A percentile compares a stretch with the other conserved stretches of the same genome.
Conservation (phyloP, 1,140 invertebrate genomes). For the Hyles vespertilio region DNA sequence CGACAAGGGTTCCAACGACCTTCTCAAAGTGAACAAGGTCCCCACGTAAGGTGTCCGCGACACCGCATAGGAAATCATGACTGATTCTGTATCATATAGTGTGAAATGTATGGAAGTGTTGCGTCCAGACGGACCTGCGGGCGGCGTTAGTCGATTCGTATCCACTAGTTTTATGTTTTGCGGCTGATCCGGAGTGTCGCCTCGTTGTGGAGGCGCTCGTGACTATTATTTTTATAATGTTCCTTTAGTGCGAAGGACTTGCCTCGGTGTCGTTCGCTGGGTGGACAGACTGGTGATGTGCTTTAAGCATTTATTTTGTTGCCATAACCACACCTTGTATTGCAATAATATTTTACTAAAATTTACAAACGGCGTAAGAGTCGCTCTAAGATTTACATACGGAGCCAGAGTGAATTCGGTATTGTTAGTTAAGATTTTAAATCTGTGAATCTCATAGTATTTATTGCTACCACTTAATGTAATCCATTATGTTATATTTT, state of each 20-base stretch:
- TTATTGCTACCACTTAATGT: constrained; percentile 73
- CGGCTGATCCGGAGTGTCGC: constrained; percentile 48
- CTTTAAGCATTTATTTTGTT: constrained; percentile 77
- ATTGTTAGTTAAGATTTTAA: constrained; percentile 74
- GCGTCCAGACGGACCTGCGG: constrained; percentile 57
- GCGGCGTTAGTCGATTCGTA: constrained; percentile 64
- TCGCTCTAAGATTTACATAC: constrained; percentile 63
- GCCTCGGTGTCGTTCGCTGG: constrained; percentile 58
- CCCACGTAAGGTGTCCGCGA: constrained; percentile 76
- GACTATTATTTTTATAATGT: constrained; percentile 66
- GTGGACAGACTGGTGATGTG: constrained; percentile 73
- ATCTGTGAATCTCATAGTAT: constrained; percentile 76
- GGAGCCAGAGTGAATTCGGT: constrained; percentile 62
- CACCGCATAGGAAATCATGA: constrained; percentile 59
- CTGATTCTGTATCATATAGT: constrained; percentile 74
- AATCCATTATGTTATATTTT: constrained; percentile 71
- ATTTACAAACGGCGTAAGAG: constrained; percentile 66
- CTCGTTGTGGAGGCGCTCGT: constrained; percentile 55
- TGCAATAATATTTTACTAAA: constrained; percentile 75
- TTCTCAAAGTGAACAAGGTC: constrained; percentile 81
- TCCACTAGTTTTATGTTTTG: constrained; percentile 71
- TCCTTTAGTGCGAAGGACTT: constrained; percentile 70
- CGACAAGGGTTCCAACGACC: constrained; percentile 80
- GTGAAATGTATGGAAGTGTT: constrained; percentile 62
- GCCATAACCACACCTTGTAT: constrained; percentile 74